A percentile compares a stretch with the other conserved stretches of the same genome.
phyloP scores from a whole-genome alignment of 2,113 vertebrate genomes.

The human region DNA sequence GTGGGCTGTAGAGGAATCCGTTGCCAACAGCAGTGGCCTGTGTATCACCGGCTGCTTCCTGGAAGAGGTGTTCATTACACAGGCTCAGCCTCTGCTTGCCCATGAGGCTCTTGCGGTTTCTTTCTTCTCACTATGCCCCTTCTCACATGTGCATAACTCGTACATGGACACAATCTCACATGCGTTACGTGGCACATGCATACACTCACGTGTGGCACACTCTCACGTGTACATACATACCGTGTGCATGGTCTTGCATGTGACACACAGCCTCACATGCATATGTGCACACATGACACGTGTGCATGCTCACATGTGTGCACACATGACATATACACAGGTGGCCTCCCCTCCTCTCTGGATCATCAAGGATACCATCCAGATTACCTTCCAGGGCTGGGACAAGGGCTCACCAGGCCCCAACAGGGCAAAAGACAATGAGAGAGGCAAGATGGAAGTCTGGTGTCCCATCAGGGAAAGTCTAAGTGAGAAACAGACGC shows the following conservation, averaged over 20 bases:
- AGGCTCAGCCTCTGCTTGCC: neutral
- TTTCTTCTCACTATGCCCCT: neutral
- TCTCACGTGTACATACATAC: too few species aligned
- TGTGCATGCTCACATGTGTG: too few species aligned
- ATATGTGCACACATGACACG: too few species aligned
- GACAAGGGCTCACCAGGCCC: neutral
- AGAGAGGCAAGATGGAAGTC: neutral
- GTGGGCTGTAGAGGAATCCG: neutral
- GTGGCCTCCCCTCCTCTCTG: too few species aligned
- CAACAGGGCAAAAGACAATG: neutral
- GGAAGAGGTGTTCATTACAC: neutral
- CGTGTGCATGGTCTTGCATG: too few species aligned
- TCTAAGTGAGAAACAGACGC: neutral
- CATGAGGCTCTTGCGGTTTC: rapidly evolving
- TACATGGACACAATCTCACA: neutral
- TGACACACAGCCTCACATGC: too few species aligned
- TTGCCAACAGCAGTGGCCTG: rapidly evolving
- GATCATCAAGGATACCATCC: too few species aligned
- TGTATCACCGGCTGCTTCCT: rapidly evolving
- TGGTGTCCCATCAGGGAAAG: rapidly evolving
- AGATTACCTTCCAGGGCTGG: neutral
- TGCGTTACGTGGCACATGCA: too few species aligned
- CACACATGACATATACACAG: neutral
- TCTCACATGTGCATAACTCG: neutral
- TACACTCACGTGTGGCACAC: too few species aligned